Conservation (phyloP, 2,113 vertebrate genomes). For the Ammodramus savannarum region DNA sequence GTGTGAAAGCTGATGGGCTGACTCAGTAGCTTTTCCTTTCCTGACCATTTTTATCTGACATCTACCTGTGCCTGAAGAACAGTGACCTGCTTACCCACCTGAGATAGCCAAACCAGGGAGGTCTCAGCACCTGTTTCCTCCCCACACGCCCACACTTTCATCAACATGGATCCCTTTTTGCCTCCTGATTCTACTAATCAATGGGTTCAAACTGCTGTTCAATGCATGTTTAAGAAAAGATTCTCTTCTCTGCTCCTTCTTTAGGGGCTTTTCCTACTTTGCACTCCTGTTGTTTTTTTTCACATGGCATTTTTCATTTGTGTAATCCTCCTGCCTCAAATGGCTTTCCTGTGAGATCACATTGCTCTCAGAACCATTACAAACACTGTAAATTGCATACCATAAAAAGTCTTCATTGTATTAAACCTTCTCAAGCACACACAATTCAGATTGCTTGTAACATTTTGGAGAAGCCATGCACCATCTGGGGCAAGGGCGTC, state of each 20-base stretch:
- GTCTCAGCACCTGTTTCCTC: not conserved
- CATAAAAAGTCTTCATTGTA: not conserved
- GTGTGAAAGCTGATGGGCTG: not conserved
- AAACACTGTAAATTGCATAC: not conserved
- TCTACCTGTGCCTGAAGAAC: not conserved
- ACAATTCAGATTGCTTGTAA: not conserved
- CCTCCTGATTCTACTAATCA: not conserved
- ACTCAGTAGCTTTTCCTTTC: not conserved
- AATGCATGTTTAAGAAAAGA: not conserved
- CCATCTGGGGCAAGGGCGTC: not conserved
- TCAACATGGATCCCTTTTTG: not conserved
- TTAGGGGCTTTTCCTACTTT: not conserved
- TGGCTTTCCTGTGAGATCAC: conserved; percentile 14
- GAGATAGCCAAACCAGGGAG: not conserved
- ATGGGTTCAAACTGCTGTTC: not conserved
- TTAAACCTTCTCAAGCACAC: not conserved
- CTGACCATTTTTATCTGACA: not conserved
- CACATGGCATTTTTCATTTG: not conserved
- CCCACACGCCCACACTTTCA: not conserved
- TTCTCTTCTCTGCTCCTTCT: not conserved
- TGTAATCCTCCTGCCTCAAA: not conserved
- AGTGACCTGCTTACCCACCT: not conserved
- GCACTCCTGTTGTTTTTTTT: not conserved
- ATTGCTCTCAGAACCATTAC: not conserved
- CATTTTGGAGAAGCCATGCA: not conserved